Base-by-base conservation (phyloP, 2,888 invertebrate genomes). In the Adineta ricciae region DNA sequence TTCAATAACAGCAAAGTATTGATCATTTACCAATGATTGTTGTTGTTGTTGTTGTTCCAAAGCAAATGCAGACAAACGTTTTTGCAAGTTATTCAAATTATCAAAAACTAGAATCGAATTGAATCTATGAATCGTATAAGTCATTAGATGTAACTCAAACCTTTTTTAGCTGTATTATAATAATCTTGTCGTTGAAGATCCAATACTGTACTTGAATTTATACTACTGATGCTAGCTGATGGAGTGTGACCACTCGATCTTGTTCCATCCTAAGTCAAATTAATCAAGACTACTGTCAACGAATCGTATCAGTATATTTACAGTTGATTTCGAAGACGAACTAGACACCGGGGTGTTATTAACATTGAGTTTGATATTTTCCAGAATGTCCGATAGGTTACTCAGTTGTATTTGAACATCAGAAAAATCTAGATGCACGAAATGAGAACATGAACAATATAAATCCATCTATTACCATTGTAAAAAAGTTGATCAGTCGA, bases 111-210 rank as follows among this genome's bases (percentile, higher is more conserved):
- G 19, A 78, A 50, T 19, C n/a, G n/a, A n/a, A n/a, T n/a, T n/a
- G n/a, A n/a, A n/a, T n/a, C n/a, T n/a, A n/a, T n/a, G n/a, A n/a
- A n/a, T n/a, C n/a, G n/a, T n/a, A n/a, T n/a, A n/a, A n/a, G n/a
- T n/a, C n/a, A n/a, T n/a, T n/a, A n/a, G n/a, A n/a, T n/a, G n/a
- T n/a, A n/a, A 16, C 8, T n/a, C 78, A 24, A 24, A 78, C 78
- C n/a, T 78, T 24, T 41, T 41, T 38, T 78, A 2, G 78, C 38
- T 41, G 11, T 11, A 41, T 38, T 11, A 78, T 41, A 78, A 78
- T 78, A 78, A 38, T 78, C 78, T 78, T 41, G 38, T 78, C 78
- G 38, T n/a, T 78, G 78, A 19, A 78, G 19, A n/a, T 78, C 78
- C 9, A 41, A 2, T 14, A 41, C 24, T 78, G 78, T 14, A 41